Evolutionary conservation across 2,113 vertebrate species (phyloP), one percentile per base, ranked within the genome.

Genomic region (Callipepla californica): DNA sequence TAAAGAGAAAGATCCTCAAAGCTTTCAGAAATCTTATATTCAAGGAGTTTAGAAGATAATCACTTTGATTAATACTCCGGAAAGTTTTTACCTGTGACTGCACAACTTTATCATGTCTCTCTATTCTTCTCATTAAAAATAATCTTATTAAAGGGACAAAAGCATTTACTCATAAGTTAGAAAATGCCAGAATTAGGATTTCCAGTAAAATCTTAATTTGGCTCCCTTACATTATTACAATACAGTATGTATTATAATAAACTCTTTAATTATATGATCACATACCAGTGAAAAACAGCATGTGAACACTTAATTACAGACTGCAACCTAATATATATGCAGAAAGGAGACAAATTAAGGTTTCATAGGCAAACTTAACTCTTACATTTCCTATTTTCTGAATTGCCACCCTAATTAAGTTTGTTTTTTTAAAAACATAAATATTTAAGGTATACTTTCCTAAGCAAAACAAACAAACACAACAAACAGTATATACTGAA

Each of bases 291-390:
- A 94, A 96, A 96, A 96, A 90, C 90, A 96, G 94, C 93, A 96
- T 87, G 94, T 96, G 95, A 96, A 94, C 93, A 87, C n/a, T 61
- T 96, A 96, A 96, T 96, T 96, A 96, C 94, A 96, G 94, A 90
- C 94, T 95, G 50, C 82, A 94, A 70, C 72, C 77, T 67, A 96
- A 96, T 95, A 87, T 61, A 93, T 93, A 96, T 91, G 87, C 92
- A 95, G 87, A 93, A 93, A 95, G 68, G 68, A 96, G 92, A 90
- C 87, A 95, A 87, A 94, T 94, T 87, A 95, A 91, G 45, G 50
- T 91, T 94, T 96, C 90, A 75, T 53, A 89, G 79, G 87, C 63
- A 95, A 95, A 19, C 55, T 96, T 96, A 96, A 96, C 93, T 94
- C 92, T 88, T 94, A 63, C 87, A 80, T 83, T 93, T 96, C 94